These are phyloP conservation scores for Aramus guarauna DNA, from an alignment of 2,113 vertebrate species.

Conservation along the genomic window DNA sequence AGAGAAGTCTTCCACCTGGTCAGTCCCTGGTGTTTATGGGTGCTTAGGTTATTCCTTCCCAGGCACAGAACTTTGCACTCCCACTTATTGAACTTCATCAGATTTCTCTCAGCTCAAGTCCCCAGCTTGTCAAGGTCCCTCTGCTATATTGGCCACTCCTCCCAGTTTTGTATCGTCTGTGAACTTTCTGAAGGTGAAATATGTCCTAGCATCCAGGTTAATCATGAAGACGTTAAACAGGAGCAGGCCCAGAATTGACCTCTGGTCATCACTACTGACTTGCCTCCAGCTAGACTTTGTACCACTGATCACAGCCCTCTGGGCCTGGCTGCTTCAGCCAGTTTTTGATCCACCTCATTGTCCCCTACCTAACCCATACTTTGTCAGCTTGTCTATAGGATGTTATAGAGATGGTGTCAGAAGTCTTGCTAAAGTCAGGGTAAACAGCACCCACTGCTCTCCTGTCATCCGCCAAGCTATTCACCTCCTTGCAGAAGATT, in stretches of 20 bases:
- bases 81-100: not conserved
- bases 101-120: not conserved
- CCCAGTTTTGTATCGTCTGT: not conserved
- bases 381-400: not conserved
- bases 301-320: not conserved
- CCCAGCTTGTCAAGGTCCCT: not conserved
- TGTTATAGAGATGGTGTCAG: not conserved
- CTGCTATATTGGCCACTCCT: not conserved
- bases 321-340: not conserved
- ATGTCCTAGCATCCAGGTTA: not conserved
- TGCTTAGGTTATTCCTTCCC: not conserved
- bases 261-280: not conserved
- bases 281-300: not conserved
- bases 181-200: not conserved
- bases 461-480: not conserved
- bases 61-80: not conserved
- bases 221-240: not conserved
- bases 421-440: not conserved
- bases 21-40: not conserved
- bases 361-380: not conserved
- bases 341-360: not conserved
- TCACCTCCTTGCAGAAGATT: not conserved
- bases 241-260: not conserved
- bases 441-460: not conserved
- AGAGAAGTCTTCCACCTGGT: not conserved